Evolutionary conservation across 2,888 invertebrate genomes (phyloP).

Genomic region (Venusia cambrica): DNA sequence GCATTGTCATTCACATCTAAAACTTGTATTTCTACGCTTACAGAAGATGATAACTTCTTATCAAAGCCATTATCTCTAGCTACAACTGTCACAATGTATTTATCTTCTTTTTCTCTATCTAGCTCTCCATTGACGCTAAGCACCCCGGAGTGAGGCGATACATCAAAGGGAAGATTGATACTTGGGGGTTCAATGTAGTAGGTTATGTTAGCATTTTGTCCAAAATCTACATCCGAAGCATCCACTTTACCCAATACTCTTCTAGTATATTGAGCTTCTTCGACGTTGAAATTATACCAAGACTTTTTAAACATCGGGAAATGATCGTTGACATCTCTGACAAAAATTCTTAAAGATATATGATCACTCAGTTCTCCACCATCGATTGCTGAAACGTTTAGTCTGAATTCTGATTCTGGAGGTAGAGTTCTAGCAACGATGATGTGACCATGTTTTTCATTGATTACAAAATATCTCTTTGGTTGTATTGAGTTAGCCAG

Average conservation of each 20-base stretch:
- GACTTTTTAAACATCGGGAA: slow-evolving; percentile 90
- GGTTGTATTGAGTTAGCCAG: slow-evolving; percentile 68
- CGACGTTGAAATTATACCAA: slow-evolving; percentile 90
- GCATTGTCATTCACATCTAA: slow-evolving; percentile 92
- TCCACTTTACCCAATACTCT: slow-evolving; percentile 87
- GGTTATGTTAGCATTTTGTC: slow-evolving; percentile 88
- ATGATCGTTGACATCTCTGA: slow-evolving; percentile 91
- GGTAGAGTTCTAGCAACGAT: slow-evolving; percentile 86
- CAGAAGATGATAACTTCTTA: slow-evolving; percentile 84
- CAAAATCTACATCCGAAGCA: slow-evolving; percentile 90
- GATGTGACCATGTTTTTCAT: slow-evolving; percentile 88
- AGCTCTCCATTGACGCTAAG: slow-evolving; percentile 87
- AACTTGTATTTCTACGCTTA: slow-evolving; percentile 90
- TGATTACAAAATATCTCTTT: slow-evolving; percentile 87
- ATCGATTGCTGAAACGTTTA: slow-evolving; percentile 89
- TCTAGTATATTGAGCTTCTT: slow-evolving; percentile 88
- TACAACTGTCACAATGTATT: slow-evolving; percentile 86
- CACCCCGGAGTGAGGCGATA: slow-evolving; percentile 85
- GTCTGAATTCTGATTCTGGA: slow-evolving; percentile 87
- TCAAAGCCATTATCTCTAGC: slow-evolving; percentile 87
- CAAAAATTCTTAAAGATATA: slow-evolving; percentile 85
- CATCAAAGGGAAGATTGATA: slow-evolving; percentile 83
- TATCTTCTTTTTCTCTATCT: slow-evolving; percentile 87
- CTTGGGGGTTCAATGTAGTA: slow-evolving; percentile 82
- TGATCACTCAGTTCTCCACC: slow-evolving; percentile 87